Evolutionary conservation across 2,888 invertebrate species (phyloP).

Genomic region (Tethea ocularis): DNA sequence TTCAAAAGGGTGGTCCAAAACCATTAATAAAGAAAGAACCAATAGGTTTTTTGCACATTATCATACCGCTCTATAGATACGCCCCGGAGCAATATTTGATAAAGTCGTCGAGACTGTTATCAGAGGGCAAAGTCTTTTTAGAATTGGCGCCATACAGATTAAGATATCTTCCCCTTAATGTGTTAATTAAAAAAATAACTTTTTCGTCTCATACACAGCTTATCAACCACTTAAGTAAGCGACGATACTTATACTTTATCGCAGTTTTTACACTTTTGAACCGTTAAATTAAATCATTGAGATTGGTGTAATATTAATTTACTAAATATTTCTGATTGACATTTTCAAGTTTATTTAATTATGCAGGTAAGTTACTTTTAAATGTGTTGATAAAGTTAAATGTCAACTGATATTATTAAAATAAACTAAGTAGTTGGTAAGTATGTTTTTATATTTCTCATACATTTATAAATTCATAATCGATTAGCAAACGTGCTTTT

Average conservation of each 20-base stretch:
- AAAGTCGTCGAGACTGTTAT: conserved; percentile 72
- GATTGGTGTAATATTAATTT: conserved; percentile 29
- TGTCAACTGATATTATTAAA: not conserved
- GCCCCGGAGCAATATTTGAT: conserved; percentile 65
- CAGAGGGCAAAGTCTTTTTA: conserved; percentile 72
- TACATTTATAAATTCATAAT: too few relatives aligned
- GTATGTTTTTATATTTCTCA: too few relatives aligned
- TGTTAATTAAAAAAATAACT: conserved; percentile 81
- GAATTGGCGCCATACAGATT: conserved; percentile 81
- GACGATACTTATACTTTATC: conserved; percentile 67
- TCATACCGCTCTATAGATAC: conserved; percentile 61
- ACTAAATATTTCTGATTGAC: not conserved
- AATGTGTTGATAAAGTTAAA: not conserved
- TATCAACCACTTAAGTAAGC: conserved; percentile 77
- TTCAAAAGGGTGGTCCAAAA: conserved; percentile 61
- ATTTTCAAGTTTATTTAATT: conserved; percentile 9
- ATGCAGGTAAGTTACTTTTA: not conserved
- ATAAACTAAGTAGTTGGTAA: too few relatives aligned
- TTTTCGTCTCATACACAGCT: conserved; percentile 56
- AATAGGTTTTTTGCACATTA: conserved; percentile 73
- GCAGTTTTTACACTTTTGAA: conserved; percentile 71
- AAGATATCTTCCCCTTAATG: conserved; percentile 77
- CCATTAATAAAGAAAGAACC: conserved; percentile 58
- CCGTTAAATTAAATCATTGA: conserved; percentile 63
- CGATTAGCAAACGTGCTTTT: too few relatives aligned